Percentiles rank a stretch among this genome's conserved stretches.
phyloP scores from a whole-genome alignment of 2,113 vertebrate genomes.

The Crocuta crocuta region DNA sequence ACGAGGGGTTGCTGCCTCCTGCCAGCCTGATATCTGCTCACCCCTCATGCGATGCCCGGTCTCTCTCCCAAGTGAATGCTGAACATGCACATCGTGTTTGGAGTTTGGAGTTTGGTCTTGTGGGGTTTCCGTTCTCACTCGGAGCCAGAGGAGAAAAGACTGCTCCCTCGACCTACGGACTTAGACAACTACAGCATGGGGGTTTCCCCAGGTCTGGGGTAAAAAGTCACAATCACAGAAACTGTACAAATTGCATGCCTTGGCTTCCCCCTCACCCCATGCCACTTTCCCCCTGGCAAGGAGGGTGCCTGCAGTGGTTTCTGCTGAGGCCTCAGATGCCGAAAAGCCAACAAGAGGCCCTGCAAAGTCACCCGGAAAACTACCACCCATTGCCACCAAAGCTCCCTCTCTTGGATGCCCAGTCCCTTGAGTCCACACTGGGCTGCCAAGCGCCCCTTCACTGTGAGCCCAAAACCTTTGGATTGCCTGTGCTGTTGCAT shows the following conservation, averaged over 20 bases:
- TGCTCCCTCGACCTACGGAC: not conserved
- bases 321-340: not conserved
- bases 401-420: not conserved
- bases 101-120: not conserved
- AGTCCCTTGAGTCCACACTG: rapidly evolving
- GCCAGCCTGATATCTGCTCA: not conserved
- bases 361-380: not conserved
- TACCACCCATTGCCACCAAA: too few relatives aligned
- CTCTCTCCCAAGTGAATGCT: too few relatives aligned
- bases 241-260: too few relatives aligned
- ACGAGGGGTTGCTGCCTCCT: rapidly evolving
- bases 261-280: not conserved
- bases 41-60: rapidly evolving
- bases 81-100: not conserved
- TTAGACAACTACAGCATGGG: not conserved
- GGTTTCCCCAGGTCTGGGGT: not conserved
- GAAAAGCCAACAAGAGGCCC: not conserved
- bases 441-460: rapidly evolving
- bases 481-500: rapidly evolving
- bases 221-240: not conserved
- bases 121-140: not conserved
- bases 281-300: not conserved
- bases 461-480: too few relatives aligned
- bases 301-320: not conserved
- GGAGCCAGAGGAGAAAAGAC: not conserved